Evolutionary conservation across 2,888 invertebrate species (phyloP), one percentile per base, ranked within the genome.

Genomic region (Diadromus collaris): DNA sequence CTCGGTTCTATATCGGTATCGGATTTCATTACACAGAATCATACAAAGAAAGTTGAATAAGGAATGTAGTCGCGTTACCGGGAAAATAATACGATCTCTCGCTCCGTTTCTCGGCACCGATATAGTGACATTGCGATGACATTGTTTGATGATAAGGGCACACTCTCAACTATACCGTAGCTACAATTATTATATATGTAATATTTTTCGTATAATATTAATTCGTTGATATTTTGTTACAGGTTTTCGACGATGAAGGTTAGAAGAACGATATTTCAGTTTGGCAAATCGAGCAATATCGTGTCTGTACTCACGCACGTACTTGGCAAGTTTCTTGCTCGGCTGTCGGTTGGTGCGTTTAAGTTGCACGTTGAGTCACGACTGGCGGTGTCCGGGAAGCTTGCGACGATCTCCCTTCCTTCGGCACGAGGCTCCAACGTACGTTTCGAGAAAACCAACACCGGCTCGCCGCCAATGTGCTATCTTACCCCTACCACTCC

Each of bases 351-450:
- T 78, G 86, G 84, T 88, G 88, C 86, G 87, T 86, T 87, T 87
- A 86, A 88, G 87, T 88, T 87, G 88, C 87, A 88, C 88, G 89
- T 89, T 86, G 88, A 89, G 86, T 89, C 86, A 86, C 87, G 88
- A 90, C 90, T 90, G 90, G 84, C 84, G 81, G 85, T 80, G 79
- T 79, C 79, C 79, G 83, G 83, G 85, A 85, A 86, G 86, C 85
- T 86, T 85, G 81, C 83, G 83, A 82, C 83, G 84, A 83, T 84
- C 85, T 86, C 84, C 85, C 85, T 85, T 83, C 86, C 85, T 87
- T 85, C 80, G 78, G 81, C 81, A 81, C 84, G 81, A 78, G 82
- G 82, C 79, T 65, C 80, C 78, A 13, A 19, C 82, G 81, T 82
- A 83, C 80, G 81, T 82, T 84, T 84, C 83, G 82, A 84, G 84